A percentile compares a stretch with the other conserved stretches of the same genome.
These are phyloP conservation scores for Melieria omissa DNA, from an alignment of 2,888 invertebrate genomes.

Conservation along the genomic window DNA sequence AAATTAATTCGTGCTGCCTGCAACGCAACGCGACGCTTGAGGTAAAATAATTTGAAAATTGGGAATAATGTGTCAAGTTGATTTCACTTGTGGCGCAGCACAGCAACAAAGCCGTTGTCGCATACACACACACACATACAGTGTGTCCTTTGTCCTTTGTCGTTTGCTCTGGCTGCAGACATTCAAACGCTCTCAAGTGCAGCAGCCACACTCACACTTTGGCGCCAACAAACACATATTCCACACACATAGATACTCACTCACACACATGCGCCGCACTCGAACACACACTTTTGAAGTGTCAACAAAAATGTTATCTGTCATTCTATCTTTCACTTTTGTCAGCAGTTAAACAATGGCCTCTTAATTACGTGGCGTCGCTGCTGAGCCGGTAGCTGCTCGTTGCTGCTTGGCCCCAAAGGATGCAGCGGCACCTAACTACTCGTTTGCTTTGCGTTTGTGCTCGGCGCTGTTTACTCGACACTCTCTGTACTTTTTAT, in stretches of 20 bases:
- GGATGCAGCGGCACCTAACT: neutral
- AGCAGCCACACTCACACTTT: constrained; percentile 11
- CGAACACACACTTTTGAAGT: constrained; percentile 56
- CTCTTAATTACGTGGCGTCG: constrained; percentile 59
- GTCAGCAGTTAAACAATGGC: constrained; percentile 65
- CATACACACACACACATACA: neutral
- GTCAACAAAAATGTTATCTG: constrained; percentile 62
- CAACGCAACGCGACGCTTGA: constrained; percentile 47
- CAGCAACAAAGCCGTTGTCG: no score
- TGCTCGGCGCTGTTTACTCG: constrained; percentile 18
- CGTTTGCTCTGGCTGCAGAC: neutral
- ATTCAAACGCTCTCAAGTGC: constrained; percentile 26
- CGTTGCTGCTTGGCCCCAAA: constrained; percentile 4
- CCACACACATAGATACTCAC: constrained; percentile 21
- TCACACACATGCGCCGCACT: constrained; percentile 38
- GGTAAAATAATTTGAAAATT: constrained; percentile 62
- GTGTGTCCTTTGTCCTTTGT: neutral
- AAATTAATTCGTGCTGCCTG: constrained; percentile 41
- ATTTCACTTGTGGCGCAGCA: neutral
- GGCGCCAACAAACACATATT: constrained; percentile 22
- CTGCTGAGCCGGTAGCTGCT: neutral
- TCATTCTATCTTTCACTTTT: constrained; percentile 64
- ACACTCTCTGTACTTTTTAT: constrained; percentile 23
- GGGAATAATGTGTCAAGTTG: constrained; percentile 57
- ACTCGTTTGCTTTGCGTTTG: neutral